Conservation (phyloP, 2,797 vertebrate genomes). For the Silurus aristotelis region DNA sequence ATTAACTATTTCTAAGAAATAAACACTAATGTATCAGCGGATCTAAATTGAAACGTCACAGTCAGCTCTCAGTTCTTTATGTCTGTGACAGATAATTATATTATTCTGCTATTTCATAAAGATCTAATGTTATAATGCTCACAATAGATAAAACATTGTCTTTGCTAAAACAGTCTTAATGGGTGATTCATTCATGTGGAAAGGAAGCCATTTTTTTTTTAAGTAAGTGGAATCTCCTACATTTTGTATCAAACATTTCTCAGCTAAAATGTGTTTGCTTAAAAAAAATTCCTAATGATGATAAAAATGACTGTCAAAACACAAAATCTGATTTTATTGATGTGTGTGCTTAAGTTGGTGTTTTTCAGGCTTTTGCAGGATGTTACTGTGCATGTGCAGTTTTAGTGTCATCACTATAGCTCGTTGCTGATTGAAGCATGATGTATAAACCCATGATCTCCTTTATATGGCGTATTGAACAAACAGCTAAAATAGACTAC, state of each 20-base stretch:
- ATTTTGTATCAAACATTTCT: neutral
- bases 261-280: neutral
- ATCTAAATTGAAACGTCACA: neutral
- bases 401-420: neutral
- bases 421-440: neutral
- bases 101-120: neutral
- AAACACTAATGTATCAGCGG: neutral
- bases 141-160: neutral
- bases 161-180: neutral
- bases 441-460: neutral
- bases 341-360: neutral
- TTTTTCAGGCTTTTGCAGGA: neutral
- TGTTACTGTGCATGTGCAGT: constrained; percentile 1
- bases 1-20: neutral
- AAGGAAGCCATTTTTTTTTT: neutral
- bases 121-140: neutral
- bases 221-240: neutral
- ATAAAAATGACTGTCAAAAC: neutral
- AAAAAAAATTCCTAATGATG: neutral
- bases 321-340: neutral
- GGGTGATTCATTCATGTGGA: neutral
- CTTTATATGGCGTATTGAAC: neutral
- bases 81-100: neutral
- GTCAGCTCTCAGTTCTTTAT: neutral
- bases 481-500: neutral